A percentile compares a stretch with the other conserved stretches of the same genome.
phyloP scores from a whole-genome alignment of 2,113 vertebrate genomes.

The Phylloscopus whistleri region DNA sequence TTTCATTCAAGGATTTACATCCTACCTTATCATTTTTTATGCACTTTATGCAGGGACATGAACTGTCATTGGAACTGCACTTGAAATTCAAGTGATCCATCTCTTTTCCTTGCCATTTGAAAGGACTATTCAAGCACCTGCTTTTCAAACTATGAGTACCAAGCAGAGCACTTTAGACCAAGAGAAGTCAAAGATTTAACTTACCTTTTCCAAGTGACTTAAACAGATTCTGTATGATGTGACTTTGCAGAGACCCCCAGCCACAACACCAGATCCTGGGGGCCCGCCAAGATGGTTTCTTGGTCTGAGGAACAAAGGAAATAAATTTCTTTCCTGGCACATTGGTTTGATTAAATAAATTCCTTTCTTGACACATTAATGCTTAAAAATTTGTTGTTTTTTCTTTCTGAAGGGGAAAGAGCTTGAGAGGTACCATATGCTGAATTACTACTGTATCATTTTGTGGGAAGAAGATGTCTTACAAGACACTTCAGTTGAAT shows the following conservation, averaged over 20 bases:
- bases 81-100: conserved; percentile 4
- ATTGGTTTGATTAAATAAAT: background rate
- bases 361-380: background rate
- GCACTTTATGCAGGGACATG: background rate
- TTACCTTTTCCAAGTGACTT: background rate
- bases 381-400: background rate
- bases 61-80: background rate
- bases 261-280: background rate
- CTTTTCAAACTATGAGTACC: background rate
- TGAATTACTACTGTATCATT: background rate
- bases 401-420: background rate
- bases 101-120: background rate
- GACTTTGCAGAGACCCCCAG: background rate
- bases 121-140: background rate
- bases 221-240: background rate
- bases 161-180: background rate
- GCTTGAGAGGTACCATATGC: background rate
- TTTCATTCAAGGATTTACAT: background rate
- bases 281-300: background rate
- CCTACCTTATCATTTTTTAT: conserved; percentile 2
- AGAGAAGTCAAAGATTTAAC: background rate
- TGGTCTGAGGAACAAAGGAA: background rate
- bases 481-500: background rate
- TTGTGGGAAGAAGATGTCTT: background rate
- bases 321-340: background rate